phyloP scores from a whole-genome alignment of 1,140 invertebrate genomes.

The Aphaenogaster floridana region DNA sequence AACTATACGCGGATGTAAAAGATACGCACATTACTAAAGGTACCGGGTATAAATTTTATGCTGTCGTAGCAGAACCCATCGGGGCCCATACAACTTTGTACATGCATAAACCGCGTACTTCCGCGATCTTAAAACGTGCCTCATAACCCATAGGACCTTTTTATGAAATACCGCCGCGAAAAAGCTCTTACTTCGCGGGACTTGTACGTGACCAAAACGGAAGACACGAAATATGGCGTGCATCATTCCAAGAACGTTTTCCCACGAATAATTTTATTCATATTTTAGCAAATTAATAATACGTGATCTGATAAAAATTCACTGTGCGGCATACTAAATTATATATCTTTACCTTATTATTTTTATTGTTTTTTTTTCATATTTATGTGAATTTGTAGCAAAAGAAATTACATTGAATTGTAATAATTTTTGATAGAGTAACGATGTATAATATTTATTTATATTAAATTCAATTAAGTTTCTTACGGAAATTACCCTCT shows the following conservation, averaged over 20 bases:
- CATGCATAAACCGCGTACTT: constrained; percentile 60
- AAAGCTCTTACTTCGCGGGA: constrained; percentile 31
- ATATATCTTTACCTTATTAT: background rate
- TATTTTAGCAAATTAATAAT: constrained; percentile 44
- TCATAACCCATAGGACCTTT: constrained; percentile 61
- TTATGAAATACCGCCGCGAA: constrained; percentile 60
- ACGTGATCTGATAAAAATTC: constrained; percentile 1
- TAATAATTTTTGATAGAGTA: background rate
- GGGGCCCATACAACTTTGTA: constrained; percentile 63
- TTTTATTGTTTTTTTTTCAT: background rate
- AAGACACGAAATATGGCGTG: constrained; percentile 21
- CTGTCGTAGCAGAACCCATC: constrained; percentile 66
- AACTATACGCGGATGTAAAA: constrained; percentile 66
- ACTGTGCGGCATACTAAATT: background rate
- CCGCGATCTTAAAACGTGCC: constrained; percentile 62
- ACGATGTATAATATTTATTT: background rate
- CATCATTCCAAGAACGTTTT: constrained; percentile 29
- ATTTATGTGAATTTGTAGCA: background rate
- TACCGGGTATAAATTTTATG: constrained; percentile 71
- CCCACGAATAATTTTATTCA: constrained; percentile 30
- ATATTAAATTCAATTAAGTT: constrained; percentile 19
- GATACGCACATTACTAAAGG: constrained; percentile 65
- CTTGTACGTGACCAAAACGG: constrained; percentile 58
- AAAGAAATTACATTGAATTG: background rate
- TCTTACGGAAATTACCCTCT: background rate